Evolutionary conservation across 2,888 invertebrate genomes (phyloP), one percentile per base, ranked within the genome.

Genomic region (Napeogenes sylphis): DNA sequence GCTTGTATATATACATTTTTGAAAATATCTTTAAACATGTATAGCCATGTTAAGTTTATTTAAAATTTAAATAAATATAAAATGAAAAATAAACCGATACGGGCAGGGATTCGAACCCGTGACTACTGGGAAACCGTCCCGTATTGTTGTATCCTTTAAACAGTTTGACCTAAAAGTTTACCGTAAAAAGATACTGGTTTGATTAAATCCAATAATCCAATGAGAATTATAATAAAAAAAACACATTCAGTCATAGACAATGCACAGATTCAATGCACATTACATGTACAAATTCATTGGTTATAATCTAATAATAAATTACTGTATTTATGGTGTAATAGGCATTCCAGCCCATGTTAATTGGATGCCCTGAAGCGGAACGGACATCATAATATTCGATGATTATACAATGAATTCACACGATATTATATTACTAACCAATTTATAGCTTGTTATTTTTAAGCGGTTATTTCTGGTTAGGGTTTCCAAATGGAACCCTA

Each of bases 351-450:
- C 63, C 63, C 56, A 65, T 63, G 68, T 66, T 66, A 68, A 69
- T 66, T 68, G 68, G 68, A 68, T 63, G 68, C 65, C 60, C 60
- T 61, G 56, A 53, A 66, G 68, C 68, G 66, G 65, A 60, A 64
- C 67, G 46, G n/a, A 62, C 58, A 46, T 64, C 66, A 64, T 64
- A 66, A 64, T 64, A 62, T 64, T 58, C 60, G 59, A 64, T 62
- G 58, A 51, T 60, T 67, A 62, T 67, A 58, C 62, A 62, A 60
- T 67, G 51, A 51, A 55, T 56, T 54, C 58, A 51, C 42, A 42
- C 42, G 12, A 51, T 30, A 51, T 51, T 51, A 30, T 30, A 51
- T 51, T 12, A 30, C n/a, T 51, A 51, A 51, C 12, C 10, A 30
- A 51, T 30, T 30, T 51, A 51, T 51, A 8, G 30, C 2, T 10